Evolutionary conservation across 2,888 invertebrate genomes (phyloP).

Genomic region (Myopa tessellatipennis): DNA sequence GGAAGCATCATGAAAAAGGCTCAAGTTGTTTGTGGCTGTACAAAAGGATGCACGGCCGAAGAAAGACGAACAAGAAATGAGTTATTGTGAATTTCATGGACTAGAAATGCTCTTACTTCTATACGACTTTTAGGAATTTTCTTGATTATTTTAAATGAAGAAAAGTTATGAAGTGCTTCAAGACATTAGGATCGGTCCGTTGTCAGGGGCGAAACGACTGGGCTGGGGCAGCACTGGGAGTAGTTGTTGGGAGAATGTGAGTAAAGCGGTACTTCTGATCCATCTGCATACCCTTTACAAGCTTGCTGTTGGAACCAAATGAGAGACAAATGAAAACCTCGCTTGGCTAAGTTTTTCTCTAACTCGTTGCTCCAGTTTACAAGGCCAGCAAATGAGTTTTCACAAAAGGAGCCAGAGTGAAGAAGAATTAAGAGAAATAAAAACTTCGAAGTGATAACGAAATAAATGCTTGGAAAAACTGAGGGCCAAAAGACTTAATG

Average conservation of each 20-base stretch:
- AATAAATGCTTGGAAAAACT: not conserved
- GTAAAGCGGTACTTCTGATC: not conserved
- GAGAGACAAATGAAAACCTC: not conserved
- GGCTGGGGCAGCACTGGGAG: too few species aligned
- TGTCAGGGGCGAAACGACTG: too few species aligned
- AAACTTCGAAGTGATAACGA: not conserved
- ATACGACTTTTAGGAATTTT: slow-evolving; percentile 21
- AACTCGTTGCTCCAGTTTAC: too few species aligned
- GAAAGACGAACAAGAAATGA: slow-evolving; percentile 14
- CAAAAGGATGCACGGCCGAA: slow-evolving; percentile 13
- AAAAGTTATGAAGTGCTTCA: slow-evolving; percentile 27
- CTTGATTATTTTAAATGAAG: slow-evolving; percentile 37
- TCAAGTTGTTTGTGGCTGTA: slow-evolving; percentile 15
- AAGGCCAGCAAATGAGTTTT: too few species aligned
- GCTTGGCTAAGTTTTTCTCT: not conserved
- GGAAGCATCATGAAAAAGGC: not conserved
- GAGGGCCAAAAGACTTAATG: not conserved
- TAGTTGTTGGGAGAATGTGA: not conserved
- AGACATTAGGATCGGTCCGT: not conserved
- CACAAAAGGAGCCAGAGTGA: not conserved
- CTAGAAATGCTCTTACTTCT: not conserved
- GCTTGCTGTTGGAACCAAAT: not conserved
- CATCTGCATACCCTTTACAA: not conserved
- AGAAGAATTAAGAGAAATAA: not conserved
- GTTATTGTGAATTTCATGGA: slow-evolving; percentile 16